Base-by-base conservation (phyloP, 1,140 invertebrate species). In the Choristoneura fumiferana region DNA sequence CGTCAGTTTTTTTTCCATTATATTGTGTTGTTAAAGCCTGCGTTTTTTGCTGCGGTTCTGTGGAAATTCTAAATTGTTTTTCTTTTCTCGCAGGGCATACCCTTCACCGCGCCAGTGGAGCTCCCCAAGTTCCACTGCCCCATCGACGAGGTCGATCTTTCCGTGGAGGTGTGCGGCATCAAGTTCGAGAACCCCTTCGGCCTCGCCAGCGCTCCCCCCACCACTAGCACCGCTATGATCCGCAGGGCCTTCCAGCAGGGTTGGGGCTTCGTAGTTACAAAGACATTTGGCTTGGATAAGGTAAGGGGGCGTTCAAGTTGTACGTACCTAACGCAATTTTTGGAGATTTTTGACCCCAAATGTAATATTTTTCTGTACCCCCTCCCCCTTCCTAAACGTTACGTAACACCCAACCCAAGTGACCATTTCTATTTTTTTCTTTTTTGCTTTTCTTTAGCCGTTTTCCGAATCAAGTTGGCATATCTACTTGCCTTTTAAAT, bases 101-200 rank as follows among this genome's bases (percentile, higher is more conserved):
- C 91, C 0, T 90, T 95, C 14, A 83, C 93, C n/a, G 82, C 90
- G 0, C 89, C 91, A 8, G 94, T 97, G 0, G 87, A 92, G 52
- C 84, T 99, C 18, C 98, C 98, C 0, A 94, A 97, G 73, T 99
- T 99, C 81, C 94, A 95, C 80, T 97, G 96, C 2, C 92, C 96
- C 0, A 97, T 99, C 49, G 98, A 99, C 78, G 91, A 95, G 3
- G 97, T 99, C 1, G 98, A 99, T 78, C 87, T 99, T 0, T 96
- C 95, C 54, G 93, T 98, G 4, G 94, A 97, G 78, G 92, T 99
- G 61, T 99, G 98, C 84, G 97, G 98, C 0, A 83, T 99, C 1
- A 95, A 94, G 73, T 99, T 99, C 82, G 94, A 95, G 80, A 99
- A 99, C 91, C 98, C 98, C 0, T 99, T 99, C 82, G 98, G 98